phyloP scores from a whole-genome alignment of 2,113 vertebrate species.

The Centropus bengalensis region DNA sequence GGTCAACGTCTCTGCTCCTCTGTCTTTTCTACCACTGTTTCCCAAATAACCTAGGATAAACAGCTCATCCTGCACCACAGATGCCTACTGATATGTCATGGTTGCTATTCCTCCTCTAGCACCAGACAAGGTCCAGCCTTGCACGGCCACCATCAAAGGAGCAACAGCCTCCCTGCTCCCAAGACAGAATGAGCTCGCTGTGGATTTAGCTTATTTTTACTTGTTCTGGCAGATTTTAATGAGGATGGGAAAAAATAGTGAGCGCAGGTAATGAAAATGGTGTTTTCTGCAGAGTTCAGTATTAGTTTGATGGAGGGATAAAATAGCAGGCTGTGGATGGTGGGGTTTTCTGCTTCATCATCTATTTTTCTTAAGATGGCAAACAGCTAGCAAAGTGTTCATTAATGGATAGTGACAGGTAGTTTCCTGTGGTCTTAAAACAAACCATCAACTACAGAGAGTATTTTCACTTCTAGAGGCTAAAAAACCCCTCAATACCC shows the following conservation, averaged over 20 bases:
- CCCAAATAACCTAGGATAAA: background rate
- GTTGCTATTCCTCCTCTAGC: background rate
- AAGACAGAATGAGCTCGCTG: background rate
- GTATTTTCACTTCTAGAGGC: slow-evolving; percentile 54
- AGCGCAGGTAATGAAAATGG: background rate
- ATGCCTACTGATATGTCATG: background rate
- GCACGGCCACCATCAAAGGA: background rate
- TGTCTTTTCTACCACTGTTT: background rate
- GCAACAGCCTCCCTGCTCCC: background rate
- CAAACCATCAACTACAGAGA: slow-evolving; percentile 60
- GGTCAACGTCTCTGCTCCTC: background rate
- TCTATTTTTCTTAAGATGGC: slow-evolving; percentile 54
- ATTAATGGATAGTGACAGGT: slow-evolving; percentile 64
- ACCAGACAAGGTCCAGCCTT: background rate
- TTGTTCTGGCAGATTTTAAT: slow-evolving; percentile 5
- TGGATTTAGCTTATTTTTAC: background rate
- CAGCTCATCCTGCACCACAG: background rate
- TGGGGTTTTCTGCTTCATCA: slow-evolving; percentile 52
- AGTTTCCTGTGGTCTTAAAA: slow-evolving; percentile 68
- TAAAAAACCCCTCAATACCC: slow-evolving; percentile 13
- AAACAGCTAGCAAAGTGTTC: slow-evolving; percentile 62
- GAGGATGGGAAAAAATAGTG: background rate
- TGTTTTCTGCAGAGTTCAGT: background rate
- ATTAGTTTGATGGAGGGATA: background rate
- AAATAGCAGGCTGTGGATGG: background rate